phyloP scores from a whole-genome alignment of 2,113 vertebrate species.

The Chamaetylas fuelleborni region DNA sequence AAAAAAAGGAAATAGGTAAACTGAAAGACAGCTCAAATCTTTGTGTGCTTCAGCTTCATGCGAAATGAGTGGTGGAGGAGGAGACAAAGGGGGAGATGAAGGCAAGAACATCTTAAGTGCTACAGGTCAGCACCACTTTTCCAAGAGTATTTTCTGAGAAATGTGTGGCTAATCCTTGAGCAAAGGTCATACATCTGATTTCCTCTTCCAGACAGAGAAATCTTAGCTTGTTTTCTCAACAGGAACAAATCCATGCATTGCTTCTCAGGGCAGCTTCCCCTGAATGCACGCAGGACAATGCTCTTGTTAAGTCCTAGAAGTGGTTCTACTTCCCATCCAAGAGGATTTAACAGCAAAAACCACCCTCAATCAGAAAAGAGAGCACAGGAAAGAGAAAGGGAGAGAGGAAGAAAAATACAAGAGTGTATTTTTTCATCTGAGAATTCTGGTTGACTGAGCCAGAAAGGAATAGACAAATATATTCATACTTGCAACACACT shows the following conservation, averaged over 20 bases:
- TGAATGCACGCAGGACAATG: not conserved
- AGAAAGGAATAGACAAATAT: not conserved
- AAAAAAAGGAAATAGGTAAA: not conserved
- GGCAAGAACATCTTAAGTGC: not conserved
- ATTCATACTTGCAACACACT: not conserved
- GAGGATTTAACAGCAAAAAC: not conserved
- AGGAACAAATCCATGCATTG: conserved; percentile 16
- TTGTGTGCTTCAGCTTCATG: not conserved
- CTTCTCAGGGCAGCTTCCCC: not conserved
- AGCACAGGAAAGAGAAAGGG: not conserved
- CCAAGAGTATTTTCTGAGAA: not conserved
- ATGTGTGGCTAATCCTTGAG: not conserved
- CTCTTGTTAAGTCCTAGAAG: not conserved
- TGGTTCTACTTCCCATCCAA: not conserved
- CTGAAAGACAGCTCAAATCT: not conserved
- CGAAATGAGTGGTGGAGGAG: not conserved
- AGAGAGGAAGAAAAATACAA: not conserved
- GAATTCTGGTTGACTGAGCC: not conserved
- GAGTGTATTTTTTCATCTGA: not conserved
- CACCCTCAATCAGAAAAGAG: not conserved
- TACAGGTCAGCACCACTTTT: not conserved
- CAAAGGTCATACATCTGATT: not conserved
- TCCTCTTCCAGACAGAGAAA: not conserved
- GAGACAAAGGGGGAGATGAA: not conserved
- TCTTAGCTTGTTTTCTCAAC: not conserved